A percentile compares a stretch with the other conserved stretches of the same genome.
Conservation (phyloP, 2,113 vertebrate genomes). For the Progne subis region DNA sequence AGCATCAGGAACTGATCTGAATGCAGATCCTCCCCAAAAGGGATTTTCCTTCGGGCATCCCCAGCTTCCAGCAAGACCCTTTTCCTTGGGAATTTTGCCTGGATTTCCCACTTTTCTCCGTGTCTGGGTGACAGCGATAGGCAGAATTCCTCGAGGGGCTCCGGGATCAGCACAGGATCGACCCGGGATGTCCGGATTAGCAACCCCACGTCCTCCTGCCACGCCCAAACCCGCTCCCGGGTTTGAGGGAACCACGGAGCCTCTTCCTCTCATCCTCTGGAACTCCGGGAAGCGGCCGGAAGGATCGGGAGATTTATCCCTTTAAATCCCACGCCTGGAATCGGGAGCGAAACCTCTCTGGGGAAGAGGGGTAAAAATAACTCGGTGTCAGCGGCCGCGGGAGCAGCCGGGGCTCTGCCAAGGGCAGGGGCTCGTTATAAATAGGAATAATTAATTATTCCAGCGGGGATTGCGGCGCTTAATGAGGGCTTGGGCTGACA, state of each 20-base stretch:
- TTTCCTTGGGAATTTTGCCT: not conserved
- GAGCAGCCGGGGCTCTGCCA: not conserved
- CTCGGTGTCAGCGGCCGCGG: not conserved
- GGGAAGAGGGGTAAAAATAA: slow-evolving; percentile 47
- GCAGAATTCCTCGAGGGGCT: not conserved
- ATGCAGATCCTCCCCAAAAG: fast-evolving
- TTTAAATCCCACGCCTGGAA: not conserved
- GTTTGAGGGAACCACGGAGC: fast-evolving
- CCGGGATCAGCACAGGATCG: fast-evolving
- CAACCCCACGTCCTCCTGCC: not conserved
- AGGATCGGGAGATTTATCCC: too few species aligned
- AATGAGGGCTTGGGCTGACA: not conserved
- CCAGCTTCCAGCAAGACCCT: not conserved
- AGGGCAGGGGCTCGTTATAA: slow-evolving; percentile 13
- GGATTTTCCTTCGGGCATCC: not conserved
- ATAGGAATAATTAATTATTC: slow-evolving; percentile 33
- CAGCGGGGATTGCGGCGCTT: not conserved
- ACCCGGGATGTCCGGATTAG: not conserved
- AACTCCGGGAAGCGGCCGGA: too few species aligned
- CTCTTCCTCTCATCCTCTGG: fast-evolving
- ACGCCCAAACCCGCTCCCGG: not conserved
- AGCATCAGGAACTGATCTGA: fast-evolving
- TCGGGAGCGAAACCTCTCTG: not conserved
- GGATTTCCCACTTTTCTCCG: fast-evolving
- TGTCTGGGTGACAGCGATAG: fast-evolving